Percentiles rank a stretch among this genome's conserved stretches.
Evolutionary conservation across 1,140 invertebrate genomes (phyloP).

Genomic region (Mamestra configurata): DNA sequence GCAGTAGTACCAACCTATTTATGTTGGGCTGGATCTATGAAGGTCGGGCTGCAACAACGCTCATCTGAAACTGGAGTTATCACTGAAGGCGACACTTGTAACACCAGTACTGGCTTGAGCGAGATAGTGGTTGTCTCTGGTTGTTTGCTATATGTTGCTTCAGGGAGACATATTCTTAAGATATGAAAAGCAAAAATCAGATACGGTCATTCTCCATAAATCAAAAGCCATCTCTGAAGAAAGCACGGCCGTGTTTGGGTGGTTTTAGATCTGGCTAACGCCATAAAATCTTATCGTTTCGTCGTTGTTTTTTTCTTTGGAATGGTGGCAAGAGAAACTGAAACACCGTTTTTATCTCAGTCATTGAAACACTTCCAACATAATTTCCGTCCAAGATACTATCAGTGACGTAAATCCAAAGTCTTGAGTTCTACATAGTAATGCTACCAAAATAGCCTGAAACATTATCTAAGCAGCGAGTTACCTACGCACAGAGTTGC

Average conservation of each 20-base stretch:
- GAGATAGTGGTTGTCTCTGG: background rate
- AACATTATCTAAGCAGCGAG: constrained; percentile 11
- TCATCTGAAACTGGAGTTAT: background rate
- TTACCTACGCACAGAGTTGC: constrained; percentile 11
- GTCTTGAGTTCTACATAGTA: background rate
- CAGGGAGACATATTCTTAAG: too few relatives aligned
- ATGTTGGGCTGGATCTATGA: background rate
- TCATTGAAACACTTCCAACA: background rate
- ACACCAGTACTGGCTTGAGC: too few relatives aligned
- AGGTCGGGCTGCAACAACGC: constrained; percentile 2
- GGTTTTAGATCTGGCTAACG: too few relatives aligned
- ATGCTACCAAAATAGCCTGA: background rate
- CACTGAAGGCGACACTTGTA: background rate
- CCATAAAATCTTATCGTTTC: too few relatives aligned
- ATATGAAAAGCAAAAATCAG: too few relatives aligned
- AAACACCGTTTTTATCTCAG: too few relatives aligned
- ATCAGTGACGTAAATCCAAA: background rate
- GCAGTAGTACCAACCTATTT: background rate
- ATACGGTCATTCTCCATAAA: too few relatives aligned
- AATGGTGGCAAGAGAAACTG: too few relatives aligned
- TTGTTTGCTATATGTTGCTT: too few relatives aligned
- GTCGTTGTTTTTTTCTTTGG: too few relatives aligned
- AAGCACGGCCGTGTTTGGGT: too few relatives aligned
- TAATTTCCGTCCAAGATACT: background rate
- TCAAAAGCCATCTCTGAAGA: too few relatives aligned